Conservation (phyloP, 2,888 invertebrate genomes). For the Amphipoea lucens region DNA sequence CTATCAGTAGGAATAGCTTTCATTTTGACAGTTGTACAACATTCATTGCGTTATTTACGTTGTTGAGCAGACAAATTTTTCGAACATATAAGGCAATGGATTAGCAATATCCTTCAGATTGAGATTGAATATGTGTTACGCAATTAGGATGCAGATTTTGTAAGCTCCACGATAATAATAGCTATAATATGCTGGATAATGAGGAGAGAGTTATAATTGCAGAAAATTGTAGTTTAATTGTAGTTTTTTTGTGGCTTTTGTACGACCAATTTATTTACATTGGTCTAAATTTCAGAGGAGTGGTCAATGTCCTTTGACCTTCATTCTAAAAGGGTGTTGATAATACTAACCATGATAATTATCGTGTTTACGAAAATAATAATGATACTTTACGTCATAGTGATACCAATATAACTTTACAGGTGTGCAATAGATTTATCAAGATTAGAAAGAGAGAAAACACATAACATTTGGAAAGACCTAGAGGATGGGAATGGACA, state of each 20-base stretch:
- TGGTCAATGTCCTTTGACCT: background rate
- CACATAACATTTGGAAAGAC: slow-evolving; percentile 96
- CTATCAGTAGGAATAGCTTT: too few relatives aligned
- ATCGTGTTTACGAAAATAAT: background rate
- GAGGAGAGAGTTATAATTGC: background rate
- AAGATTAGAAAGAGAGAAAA: slow-evolving; percentile 95
- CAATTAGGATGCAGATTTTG: background rate
- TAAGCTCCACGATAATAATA: background rate
- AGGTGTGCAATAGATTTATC: slow-evolving; percentile 96
- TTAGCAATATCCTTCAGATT: too few relatives aligned
- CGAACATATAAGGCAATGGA: too few relatives aligned
- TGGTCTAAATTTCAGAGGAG: slow-evolving; percentile 2
- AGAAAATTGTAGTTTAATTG: background rate
- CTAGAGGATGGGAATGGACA: slow-evolving; percentile 97
- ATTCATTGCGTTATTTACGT: too few relatives aligned
- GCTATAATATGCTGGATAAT: slow-evolving; percentile 12
- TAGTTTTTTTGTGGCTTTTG: too few relatives aligned
- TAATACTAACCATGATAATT: background rate
- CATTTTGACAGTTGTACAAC: too few relatives aligned
- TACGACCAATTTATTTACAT: slow-evolving; percentile 29
- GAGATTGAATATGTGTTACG: too few relatives aligned
- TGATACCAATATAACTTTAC: slow-evolving; percentile 70
- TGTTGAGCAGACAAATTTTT: too few relatives aligned
- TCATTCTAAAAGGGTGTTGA: background rate
- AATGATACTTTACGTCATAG: background rate